Conservation (phyloP, 2,797 vertebrate genomes). For the Bryconaethiops microstoma region DNA sequence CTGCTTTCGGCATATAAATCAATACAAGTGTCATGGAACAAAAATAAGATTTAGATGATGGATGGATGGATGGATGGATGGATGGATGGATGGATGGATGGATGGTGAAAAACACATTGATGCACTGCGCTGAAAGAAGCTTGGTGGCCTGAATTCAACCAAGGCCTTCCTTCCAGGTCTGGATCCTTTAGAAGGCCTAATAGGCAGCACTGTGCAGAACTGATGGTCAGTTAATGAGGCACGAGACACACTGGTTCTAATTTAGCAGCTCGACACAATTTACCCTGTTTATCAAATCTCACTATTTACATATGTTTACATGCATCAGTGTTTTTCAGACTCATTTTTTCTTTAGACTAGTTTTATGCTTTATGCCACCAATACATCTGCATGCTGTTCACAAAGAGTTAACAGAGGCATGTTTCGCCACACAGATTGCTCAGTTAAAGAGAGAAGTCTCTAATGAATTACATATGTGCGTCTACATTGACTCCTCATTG, state of each 20-base stretch:
- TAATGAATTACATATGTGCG: constrained; percentile 30
- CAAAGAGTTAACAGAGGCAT: not conserved
- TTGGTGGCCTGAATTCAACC: not conserved
- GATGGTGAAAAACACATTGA: no score
- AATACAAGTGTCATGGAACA: no score
- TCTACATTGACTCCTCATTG: constrained; percentile 59
- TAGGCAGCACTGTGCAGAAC: constrained; percentile 2
- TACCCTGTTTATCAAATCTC: no score
- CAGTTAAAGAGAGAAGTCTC: not conserved
- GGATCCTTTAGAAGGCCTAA: not conserved
- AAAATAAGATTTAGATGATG: no score
- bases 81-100: no score
- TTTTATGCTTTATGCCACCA: not conserved
- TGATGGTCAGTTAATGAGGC: constrained; percentile 11
- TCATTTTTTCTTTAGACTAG: not conserved
- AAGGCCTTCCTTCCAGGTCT: not conserved
- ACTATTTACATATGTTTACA: not conserved
- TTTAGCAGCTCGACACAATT: constrained; percentile 9
- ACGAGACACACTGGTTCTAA: not conserved
- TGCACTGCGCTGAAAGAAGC: not conserved
- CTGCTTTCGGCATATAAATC: no score
- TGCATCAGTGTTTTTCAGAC: not conserved
- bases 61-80: no score
- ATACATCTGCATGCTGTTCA: not conserved
- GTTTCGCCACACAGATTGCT: not conserved